Conservation (phyloP, 2,797 vertebrate species). For the Pangasius djambal region DNA sequence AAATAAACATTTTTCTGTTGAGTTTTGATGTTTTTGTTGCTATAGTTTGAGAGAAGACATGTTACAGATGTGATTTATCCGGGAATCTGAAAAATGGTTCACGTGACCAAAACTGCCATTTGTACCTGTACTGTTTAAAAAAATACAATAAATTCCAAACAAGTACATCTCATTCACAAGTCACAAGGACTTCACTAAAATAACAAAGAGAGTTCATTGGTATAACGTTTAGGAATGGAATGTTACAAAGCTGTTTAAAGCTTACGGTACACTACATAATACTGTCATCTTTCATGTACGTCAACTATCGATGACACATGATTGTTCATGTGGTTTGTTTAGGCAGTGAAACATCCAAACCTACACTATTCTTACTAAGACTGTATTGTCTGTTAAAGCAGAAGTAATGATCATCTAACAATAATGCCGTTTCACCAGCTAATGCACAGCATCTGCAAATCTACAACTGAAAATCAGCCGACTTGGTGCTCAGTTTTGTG, state of each 20-base stretch:
- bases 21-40: background rate
- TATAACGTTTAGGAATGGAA: background rate
- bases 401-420: background rate
- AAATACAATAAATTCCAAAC: background rate
- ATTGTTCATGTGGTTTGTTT: background rate
- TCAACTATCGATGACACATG: background rate
- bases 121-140: background rate
- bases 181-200: background rate
- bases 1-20: background rate
- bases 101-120: background rate
- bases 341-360: background rate
- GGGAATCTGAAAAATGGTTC: background rate
- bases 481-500: constrained; percentile 35
- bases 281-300: background rate
- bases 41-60: background rate
- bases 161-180: background rate
- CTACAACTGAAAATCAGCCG: constrained; percentile 38
- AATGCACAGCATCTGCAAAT: background rate
- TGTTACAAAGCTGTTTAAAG: background rate
- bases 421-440: background rate
- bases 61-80: background rate
- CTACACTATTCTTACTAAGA: background rate
- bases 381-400: background rate
- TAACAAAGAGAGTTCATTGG: background rate
- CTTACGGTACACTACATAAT: background rate